Evolutionary conservation across 2,888 invertebrate species (phyloP).

Genomic region (Ochlodes sylvanus): DNA sequence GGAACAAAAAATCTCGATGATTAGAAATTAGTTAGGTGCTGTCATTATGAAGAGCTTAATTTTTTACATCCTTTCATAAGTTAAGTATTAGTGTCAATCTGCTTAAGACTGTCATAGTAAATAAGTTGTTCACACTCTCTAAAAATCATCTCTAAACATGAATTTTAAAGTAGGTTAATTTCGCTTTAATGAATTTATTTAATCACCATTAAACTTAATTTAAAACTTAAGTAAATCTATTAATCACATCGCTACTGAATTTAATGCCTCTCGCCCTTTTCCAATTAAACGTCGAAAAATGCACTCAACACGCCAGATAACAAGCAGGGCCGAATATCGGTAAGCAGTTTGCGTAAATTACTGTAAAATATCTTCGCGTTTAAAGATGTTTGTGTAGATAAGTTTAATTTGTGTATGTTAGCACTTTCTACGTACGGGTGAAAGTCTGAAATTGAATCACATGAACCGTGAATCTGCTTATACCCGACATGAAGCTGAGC

Average conservation of each 20-base stretch:
- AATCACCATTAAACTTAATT: conserved; percentile 11
- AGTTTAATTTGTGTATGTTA: conserved; percentile 40
- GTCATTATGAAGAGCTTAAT: conserved; percentile 6
- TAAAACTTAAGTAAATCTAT: conserved; percentile 15
- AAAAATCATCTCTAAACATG: background rate
- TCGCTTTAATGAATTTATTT: background rate
- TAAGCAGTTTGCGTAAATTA: conserved; percentile 31
- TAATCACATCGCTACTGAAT: conserved; percentile 34
- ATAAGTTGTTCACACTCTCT: background rate
- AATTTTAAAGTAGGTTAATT: no score
- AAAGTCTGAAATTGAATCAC: conserved; percentile 63
- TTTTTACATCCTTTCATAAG: background rate
- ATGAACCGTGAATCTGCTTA: conserved; percentile 52
- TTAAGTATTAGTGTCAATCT: conserved; percentile 1
- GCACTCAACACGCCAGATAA: conserved; percentile 27
- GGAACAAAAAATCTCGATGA: background rate
- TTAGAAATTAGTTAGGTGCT: background rate
- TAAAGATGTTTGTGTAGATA: conserved; percentile 33
- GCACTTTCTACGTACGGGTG: conserved; percentile 52
- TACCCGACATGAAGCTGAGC: conserved; percentile 61
- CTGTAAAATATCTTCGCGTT: conserved; percentile 32
- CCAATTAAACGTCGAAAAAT: conserved; percentile 30
- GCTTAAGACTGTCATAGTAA: background rate
- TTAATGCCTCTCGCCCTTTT: conserved; percentile 22
- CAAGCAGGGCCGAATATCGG: conserved; percentile 31